phyloP scores from a whole-genome alignment of 2,797 vertebrate species.

The Bovichtus diacanthus region DNA sequence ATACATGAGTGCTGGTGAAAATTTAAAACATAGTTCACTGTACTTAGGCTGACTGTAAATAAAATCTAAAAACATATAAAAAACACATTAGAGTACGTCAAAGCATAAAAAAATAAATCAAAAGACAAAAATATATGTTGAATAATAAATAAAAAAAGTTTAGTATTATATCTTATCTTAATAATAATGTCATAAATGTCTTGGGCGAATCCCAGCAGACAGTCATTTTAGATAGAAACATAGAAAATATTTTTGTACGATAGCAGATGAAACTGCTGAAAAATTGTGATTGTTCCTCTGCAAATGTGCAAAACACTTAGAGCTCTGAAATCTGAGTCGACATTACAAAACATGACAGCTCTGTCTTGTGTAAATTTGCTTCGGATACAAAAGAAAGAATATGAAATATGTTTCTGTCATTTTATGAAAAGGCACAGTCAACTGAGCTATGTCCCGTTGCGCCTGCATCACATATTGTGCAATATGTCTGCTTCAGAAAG shows the following conservation, averaged over 20 bases:
- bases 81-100: background rate
- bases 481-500: slow-evolving; percentile 30
- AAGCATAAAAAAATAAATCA: background rate
- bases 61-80: background rate
- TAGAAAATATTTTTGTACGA: background rate
- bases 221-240: slow-evolving; percentile 4
- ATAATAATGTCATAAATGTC: background rate
- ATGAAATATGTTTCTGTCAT: background rate
- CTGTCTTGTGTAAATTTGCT: background rate
- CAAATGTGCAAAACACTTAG: background rate
- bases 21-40: background rate
- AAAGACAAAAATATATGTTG: background rate
- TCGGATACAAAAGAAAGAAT: background rate
- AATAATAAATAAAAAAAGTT: background rate
- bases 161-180: background rate
- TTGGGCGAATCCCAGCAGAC: background rate
- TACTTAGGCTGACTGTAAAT: background rate
- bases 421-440: slow-evolving; percentile 9
- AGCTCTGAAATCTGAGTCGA: slow-evolving; percentile 4
- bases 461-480: slow-evolving; percentile 15
- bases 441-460: slow-evolving; percentile 8
- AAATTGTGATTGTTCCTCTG: slow-evolving; percentile 8
- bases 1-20: background rate
- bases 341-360: slow-evolving; percentile 5
- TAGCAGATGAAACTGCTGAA: slow-evolving; percentile 6